Evolutionary conservation across 2,888 invertebrate species (phyloP).

Genomic region (Hyalella azteca): DNA sequence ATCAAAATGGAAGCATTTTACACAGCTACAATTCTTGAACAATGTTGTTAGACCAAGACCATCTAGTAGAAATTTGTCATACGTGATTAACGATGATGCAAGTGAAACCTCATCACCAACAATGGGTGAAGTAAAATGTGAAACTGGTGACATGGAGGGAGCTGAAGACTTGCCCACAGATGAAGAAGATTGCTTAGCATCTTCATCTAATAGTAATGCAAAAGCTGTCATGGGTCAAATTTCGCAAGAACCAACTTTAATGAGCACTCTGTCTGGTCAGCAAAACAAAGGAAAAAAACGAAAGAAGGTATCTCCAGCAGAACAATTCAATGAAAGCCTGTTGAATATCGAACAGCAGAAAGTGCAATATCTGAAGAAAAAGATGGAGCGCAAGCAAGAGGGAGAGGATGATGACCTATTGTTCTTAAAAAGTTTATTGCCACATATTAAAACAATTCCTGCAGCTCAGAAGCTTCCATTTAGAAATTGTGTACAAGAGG

Average conservation of each 20-base stretch:
- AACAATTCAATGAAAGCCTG: slow-evolving; percentile 42
- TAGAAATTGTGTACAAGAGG: slow-evolving; percentile 43
- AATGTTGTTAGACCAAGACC: slow-evolving; percentile 41
- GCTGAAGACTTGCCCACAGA: not conserved
- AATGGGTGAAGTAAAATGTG: not conserved
- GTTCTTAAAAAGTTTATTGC: slow-evolving; percentile 45
- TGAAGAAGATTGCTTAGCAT: too few relatives aligned
- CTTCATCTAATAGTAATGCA: too few relatives aligned
- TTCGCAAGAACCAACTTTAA: too few relatives aligned
- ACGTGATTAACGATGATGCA: not conserved
- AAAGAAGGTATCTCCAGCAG: slow-evolving; percentile 11
- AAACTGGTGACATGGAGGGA: slow-evolving; percentile 1
- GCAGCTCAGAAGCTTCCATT: slow-evolving; percentile 38
- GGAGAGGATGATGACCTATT: slow-evolving; percentile 46
- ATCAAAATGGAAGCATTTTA: slow-evolving; percentile 46
- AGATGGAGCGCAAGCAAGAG: slow-evolving; percentile 31
- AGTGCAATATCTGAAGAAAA: slow-evolving; percentile 42
- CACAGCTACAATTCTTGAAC: slow-evolving; percentile 43
- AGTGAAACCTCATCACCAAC: slow-evolving; percentile 30
- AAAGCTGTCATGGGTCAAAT: too few relatives aligned
- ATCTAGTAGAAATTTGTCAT: slow-evolving; percentile 42
- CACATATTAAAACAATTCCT: slow-evolving; percentile 47
- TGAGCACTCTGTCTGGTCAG: too few relatives aligned
- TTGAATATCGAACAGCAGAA: slow-evolving; percentile 43
- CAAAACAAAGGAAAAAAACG: not conserved